Percentiles rank a stretch among this genome's conserved stretches.
Conservation (phyloP, 1,140 invertebrate species). For the Leptestheria dahalacensis region DNA sequence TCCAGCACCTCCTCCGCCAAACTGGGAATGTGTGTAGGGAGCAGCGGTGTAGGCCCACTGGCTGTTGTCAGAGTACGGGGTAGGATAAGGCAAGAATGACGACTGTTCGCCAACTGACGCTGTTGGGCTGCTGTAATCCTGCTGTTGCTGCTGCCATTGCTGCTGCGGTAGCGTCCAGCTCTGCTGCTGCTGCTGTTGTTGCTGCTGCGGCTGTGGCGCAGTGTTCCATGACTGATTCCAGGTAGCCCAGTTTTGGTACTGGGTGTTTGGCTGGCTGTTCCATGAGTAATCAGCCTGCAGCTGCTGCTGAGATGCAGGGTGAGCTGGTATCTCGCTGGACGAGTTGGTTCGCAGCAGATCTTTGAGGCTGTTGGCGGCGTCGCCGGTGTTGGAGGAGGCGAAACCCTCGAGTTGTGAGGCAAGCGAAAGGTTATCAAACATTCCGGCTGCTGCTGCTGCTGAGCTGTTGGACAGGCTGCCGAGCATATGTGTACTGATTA, state of each 20-base stretch:
- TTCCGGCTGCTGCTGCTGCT: neutral
- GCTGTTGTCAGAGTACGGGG: neutral
- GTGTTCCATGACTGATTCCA: neutral
- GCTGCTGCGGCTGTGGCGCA: neutral
- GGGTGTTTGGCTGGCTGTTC: neutral
- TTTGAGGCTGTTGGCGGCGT: slow-evolving; percentile 2
- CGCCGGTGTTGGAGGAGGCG: neutral
- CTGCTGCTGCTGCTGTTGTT: neutral
- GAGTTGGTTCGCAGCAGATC: neutral
- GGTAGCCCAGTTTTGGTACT: neutral
- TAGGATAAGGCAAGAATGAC: neutral
- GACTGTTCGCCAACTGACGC: neutral
- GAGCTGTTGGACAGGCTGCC: neutral
- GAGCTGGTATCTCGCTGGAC: neutral
- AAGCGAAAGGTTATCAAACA: slow-evolving; percentile 11
- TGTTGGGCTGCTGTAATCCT: neutral
- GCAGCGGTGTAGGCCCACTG: neutral
- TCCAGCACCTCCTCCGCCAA: too few species aligned
- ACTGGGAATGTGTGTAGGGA: neutral
- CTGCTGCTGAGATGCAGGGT: neutral
- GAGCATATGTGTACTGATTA: neutral
- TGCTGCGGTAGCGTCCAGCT: neutral
- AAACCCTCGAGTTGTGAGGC: slow-evolving; percentile 13
- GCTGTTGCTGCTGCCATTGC: neutral
- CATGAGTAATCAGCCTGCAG: neutral